A percentile compares a stretch with the other conserved stretches of the same genome.
Evolutionary conservation across 2,888 invertebrate species (phyloP).

Genomic region (Megamerina dolium): DNA sequence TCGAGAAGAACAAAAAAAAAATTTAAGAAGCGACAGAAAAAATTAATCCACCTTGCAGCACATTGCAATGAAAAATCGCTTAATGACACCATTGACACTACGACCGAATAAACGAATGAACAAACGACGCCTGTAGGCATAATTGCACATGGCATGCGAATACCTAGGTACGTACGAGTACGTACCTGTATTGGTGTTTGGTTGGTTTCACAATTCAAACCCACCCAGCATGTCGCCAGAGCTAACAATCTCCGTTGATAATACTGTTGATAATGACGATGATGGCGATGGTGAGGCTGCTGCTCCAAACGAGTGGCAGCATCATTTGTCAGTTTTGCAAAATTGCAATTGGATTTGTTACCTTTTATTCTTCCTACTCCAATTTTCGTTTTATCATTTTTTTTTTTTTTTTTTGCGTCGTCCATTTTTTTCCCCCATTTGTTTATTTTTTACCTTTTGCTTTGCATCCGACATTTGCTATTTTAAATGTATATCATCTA

Average conservation of each 20-base stretch:
- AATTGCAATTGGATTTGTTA: constrained; percentile 33
- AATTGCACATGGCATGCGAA: constrained; percentile 4
- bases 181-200: constrained; percentile 11
- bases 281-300: constrained; percentile 19
- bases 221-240: background rate
- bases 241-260: background rate
- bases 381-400: background rate
- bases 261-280: constrained; percentile 2
- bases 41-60: constrained; percentile 41
- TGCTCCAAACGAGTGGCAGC: constrained; percentile 21
- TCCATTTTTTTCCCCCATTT: background rate
- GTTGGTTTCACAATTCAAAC: background rate
- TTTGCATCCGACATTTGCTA: too few relatives aligned
- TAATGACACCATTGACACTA: constrained; percentile 44
- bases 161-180: constrained; percentile 5
- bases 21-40: too few relatives aligned
- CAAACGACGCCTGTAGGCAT: constrained; percentile 21
- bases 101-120: too few relatives aligned
- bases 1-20: too few relatives aligned
- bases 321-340: constrained; percentile 30
- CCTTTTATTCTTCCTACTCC: constrained; percentile 10
- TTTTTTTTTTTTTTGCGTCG: constrained; percentile 1
- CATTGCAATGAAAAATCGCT: constrained; percentile 46
- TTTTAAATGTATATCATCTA: too few relatives aligned
- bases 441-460: too few relatives aligned